A percentile compares a stretch with the other conserved stretches of the same genome.
phyloP scores from a whole-genome alignment of 2,888 invertebrate species.

The Eutolmus rufibarbis region DNA sequence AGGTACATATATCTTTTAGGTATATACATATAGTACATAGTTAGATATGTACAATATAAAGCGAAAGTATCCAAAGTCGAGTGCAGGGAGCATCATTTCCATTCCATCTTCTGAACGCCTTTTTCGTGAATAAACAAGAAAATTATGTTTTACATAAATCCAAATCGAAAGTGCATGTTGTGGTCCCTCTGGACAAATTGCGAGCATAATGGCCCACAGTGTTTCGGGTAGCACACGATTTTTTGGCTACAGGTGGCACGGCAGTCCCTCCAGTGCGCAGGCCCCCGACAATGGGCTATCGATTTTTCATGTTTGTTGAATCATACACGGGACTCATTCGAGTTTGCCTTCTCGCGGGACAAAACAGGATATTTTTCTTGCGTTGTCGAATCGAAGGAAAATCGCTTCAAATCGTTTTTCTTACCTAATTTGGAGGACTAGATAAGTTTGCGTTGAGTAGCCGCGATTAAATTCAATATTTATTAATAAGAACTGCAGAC shows the following conservation, averaged over 20 bases:
- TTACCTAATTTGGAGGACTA: not conserved
- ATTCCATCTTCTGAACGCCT: not conserved
- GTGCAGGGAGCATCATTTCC: not conserved
- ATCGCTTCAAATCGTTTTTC: not conserved
- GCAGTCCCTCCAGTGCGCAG: not conserved
- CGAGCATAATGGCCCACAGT: not conserved
- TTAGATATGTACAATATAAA: not conserved
- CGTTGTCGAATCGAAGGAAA: not conserved
- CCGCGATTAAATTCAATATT: not conserved
- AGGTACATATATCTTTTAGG: not conserved
- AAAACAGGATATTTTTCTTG: constrained; percentile 5
- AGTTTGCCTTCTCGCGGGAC: constrained; percentile 40
- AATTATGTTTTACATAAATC: not conserved
- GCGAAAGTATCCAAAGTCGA: not conserved
- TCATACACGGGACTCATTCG: constrained; percentile 50
- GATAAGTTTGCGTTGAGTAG: not conserved
- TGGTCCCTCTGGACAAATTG: not conserved
- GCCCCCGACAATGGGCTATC: constrained; percentile 46
- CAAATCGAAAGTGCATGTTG: not conserved
- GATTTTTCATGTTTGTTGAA: constrained; percentile 53
- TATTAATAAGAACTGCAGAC: not conserved
- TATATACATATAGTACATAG: not conserved
- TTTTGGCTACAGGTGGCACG: constrained; percentile 29
- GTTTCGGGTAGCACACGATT: not conserved
- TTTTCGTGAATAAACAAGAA: not conserved